Percentiles rank a stretch among this genome's conserved stretches.
Conservation (phyloP, 2,888 invertebrate species). For the Sympetrum striolatum region DNA sequence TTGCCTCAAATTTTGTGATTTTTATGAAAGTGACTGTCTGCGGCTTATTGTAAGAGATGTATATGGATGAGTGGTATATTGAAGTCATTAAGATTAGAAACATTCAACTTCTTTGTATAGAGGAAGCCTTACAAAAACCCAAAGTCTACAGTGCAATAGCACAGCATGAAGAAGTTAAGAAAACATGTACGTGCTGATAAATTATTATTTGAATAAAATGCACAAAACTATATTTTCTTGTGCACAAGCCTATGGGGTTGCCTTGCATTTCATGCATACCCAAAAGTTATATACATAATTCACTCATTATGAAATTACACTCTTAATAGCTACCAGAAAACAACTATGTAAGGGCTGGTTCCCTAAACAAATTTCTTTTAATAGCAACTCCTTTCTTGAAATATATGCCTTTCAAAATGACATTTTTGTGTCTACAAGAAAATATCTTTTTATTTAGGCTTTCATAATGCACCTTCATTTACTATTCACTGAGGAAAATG, state of each 20-base stretch:
- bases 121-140: background rate
- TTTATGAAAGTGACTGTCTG: slow-evolving; percentile 20
- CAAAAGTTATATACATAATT: slow-evolving; percentile 18
- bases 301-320: slow-evolving; percentile 3
- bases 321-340: background rate
- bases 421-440: no score
- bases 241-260: background rate
- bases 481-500: no score
- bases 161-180: background rate
- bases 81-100: slow-evolving; percentile 14
- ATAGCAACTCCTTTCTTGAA: no score
- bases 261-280: slow-evolving; percentile 24
- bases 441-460: no score
- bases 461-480: no score
- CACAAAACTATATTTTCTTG: slow-evolving; percentile 9
- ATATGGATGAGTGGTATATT: slow-evolving; percentile 5
- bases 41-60: background rate
- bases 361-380: no score
- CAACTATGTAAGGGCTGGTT: no score
- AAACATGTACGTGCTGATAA: slow-evolving; percentile 20
- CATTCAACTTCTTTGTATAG: background rate
- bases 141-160: slow-evolving; percentile 28
- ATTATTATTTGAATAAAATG: slow-evolving; percentile 26
- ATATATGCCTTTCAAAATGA: no score
- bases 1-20: slow-evolving; percentile 9